phyloP scores from a whole-genome alignment of 2,113 vertebrate species.

The Solea senegalensis region DNA sequence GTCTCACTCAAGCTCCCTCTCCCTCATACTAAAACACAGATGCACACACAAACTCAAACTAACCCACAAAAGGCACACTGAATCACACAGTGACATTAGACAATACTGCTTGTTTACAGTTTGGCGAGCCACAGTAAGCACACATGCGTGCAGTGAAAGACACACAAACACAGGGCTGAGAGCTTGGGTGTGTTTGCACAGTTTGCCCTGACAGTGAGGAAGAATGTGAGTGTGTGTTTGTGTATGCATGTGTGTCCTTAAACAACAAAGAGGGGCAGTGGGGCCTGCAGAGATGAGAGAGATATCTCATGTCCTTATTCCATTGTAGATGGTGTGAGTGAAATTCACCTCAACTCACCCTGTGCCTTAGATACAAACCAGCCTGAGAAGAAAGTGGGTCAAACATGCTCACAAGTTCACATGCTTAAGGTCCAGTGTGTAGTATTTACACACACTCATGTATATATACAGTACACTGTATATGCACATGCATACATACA shows the following conservation, averaged over 20 bases:
- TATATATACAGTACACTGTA: too few species aligned
- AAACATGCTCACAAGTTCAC: constrained; percentile 52
- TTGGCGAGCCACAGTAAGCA: constrained; percentile 75
- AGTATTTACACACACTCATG: too few species aligned
- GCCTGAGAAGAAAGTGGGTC: constrained; percentile 65
- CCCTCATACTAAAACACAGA: constrained; percentile 81
- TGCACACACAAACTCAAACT: constrained; percentile 81
- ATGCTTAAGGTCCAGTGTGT: constrained; percentile 32
- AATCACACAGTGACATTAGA: constrained; percentile 81
- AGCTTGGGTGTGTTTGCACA: constrained; percentile 73
- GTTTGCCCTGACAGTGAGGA: constrained; percentile 67
- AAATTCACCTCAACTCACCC: constrained; percentile 52
- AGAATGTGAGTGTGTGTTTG: constrained; percentile 56
- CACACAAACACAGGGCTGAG: constrained; percentile 66
- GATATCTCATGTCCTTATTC: constrained; percentile 57
- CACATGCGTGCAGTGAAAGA: constrained; percentile 72
- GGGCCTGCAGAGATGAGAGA: constrained; percentile 55
- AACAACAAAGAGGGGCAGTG: constrained; percentile 54
- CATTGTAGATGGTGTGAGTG: constrained; percentile 39
- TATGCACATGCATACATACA: too few species aligned
- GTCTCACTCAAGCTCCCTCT: constrained; percentile 77
- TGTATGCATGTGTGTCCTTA: constrained; percentile 38
- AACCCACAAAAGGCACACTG: constrained; percentile 81
- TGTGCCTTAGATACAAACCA: constrained; percentile 39
- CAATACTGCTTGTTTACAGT: constrained; percentile 86